phyloP scores from a whole-genome alignment of 2,888 invertebrate species.

The Bombyx huttoni region DNA sequence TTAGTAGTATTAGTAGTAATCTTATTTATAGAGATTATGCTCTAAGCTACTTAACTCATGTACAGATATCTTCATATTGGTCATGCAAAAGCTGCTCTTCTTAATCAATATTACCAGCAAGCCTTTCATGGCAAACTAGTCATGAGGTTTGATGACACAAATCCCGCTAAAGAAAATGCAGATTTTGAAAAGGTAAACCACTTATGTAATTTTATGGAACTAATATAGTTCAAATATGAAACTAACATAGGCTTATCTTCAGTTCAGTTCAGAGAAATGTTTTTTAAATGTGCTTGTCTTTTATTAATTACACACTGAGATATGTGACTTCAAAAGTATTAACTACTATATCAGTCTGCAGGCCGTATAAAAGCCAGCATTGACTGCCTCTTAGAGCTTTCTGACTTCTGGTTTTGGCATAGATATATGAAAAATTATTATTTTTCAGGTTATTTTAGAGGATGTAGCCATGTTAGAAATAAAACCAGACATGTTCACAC shows the following conservation, averaged over 20 bases:
- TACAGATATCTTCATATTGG: conserved; percentile 93
- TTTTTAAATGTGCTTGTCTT: too few species aligned
- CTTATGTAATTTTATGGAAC: neutral
- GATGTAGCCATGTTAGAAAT: conserved; percentile 93
- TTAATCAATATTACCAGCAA: conserved; percentile 97
- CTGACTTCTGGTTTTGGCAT: too few species aligned
- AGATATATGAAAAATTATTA: too few species aligned
- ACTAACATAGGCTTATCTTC: too few species aligned
- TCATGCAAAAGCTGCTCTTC: conserved; percentile 97
- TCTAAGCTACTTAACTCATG: neutral
- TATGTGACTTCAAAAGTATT: too few species aligned
- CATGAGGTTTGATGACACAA: conserved; percentile 99
- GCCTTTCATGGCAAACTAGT: conserved; percentile 94
- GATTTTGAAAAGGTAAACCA: conserved; percentile 91
- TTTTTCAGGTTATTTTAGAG: conserved; percentile 81
- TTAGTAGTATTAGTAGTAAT: too few species aligned
- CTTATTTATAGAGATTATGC: neutral
- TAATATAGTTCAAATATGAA: too few species aligned
- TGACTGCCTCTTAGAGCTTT: too few species aligned
- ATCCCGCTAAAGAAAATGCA: conserved; percentile 97
- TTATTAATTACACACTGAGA: too few species aligned
- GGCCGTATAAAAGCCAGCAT: too few species aligned
- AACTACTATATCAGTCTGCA: too few species aligned
- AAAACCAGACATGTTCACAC: conserved; percentile 92
- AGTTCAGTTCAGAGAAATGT: too few species aligned